Percentiles rank a stretch among this genome's conserved stretches.
Evolutionary conservation across 2,113 vertebrate species (phyloP).

Genomic region (Bubalus kerabau): DNA sequence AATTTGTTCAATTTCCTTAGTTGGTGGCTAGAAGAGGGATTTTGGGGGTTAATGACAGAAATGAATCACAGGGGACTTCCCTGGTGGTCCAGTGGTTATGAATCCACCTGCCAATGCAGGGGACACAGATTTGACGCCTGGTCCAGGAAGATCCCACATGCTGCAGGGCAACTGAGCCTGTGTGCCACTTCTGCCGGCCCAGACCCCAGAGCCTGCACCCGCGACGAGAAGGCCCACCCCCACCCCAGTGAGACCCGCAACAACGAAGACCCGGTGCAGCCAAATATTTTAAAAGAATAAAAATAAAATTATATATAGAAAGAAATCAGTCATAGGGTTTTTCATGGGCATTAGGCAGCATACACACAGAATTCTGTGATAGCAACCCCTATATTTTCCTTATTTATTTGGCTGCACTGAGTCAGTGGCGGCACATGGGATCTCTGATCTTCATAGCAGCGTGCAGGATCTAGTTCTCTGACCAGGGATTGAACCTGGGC

Average conservation of each 20-base stretch:
- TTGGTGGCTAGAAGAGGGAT: neutral
- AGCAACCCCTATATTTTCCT: neutral
- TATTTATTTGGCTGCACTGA: neutral
- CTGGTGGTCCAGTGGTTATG: neutral
- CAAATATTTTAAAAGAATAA: neutral
- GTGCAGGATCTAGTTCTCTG: neutral
- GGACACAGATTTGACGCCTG: neutral
- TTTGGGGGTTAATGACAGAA: neutral
- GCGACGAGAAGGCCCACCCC: accelerated
- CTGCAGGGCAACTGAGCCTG: neutral
- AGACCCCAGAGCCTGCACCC: neutral
- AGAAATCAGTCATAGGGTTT: neutral
- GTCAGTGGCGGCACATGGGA: neutral
- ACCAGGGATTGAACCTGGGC: neutral
- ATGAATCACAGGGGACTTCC: neutral
- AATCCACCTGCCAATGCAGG: neutral
- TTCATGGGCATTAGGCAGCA: neutral
- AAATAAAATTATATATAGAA: neutral
- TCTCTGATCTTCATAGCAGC: neutral
- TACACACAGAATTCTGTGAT: neutral
- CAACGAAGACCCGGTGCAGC: accelerated
- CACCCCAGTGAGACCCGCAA: neutral
- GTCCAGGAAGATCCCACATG: neutral
- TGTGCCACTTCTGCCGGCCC: neutral
- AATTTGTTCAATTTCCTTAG: neutral